Base-by-base conservation (phyloP, 2,797 vertebrate genomes). In the Pipistrellus kuhlii region DNA sequence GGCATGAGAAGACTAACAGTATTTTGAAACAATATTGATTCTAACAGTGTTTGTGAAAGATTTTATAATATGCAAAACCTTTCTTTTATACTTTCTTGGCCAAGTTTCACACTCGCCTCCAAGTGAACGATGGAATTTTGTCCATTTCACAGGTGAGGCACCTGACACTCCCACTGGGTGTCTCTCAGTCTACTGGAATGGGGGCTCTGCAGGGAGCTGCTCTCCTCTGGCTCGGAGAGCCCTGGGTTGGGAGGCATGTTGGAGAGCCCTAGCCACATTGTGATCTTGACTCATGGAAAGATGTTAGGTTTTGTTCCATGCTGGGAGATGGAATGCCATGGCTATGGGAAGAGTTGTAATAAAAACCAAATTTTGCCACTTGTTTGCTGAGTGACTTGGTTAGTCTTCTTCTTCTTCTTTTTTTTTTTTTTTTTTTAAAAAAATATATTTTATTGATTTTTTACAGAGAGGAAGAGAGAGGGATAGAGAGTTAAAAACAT, bases 21-120 rank as follows among this genome's bases (percentile, higher is more conserved):
- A 32, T 38, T 68, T 38, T 57, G 87, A 85, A 77, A 72, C 48
- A 62, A 30, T n/a, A 81, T 53, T 73, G 55, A 27, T 41, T 66
- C 64, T 77, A 12, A 72, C 32, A 46, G 15, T 23, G 9, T 41
- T 73, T 85, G 30, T 68, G 66, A 80, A 73, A 10, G 7, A 62
- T 23, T n/a, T 46, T 20, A 23, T 35, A 51, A 77, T 73, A 25
- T 25, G 8, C 18, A 57, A 46, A 78, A 71, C 38, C 14, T 69
- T 73, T 53, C 80, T 27, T 32, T 15, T 68, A 59, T 20, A 59
- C 17, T 17, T 81, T 41, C 32, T 6, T 51, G 35, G 51, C 25
- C 76, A 21, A 84, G 77, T 21, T 62, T 85, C 17, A 20, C 25
- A 75, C 23, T n/a, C 2, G 15, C 15, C 17, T 59, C 41, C 53